Percentiles rank a stretch among this genome's conserved stretches.
These are phyloP conservation scores for Bombus sylvicola DNA, from an alignment of 1,140 invertebrate genomes.

Conservation along the genomic window DNA sequence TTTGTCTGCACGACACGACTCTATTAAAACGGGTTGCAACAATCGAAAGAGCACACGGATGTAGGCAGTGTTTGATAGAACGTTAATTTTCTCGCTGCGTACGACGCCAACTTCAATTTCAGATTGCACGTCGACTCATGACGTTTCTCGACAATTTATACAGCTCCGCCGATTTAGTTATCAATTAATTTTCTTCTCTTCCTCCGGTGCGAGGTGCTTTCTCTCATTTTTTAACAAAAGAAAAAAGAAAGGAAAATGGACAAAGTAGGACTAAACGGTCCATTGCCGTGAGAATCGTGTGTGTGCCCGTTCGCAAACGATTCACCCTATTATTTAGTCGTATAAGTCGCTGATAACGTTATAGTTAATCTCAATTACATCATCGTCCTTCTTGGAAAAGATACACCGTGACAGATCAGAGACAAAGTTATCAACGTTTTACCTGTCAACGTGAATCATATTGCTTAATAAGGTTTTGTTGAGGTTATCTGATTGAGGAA, in stretches of 20 bases:
- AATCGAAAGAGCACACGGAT: too few species aligned
- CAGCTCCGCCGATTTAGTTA: neutral
- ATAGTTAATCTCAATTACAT: slow-evolving; percentile 28
- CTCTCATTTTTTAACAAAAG: too few species aligned
- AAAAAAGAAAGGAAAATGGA: neutral
- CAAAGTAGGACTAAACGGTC: neutral
- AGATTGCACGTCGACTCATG: neutral
- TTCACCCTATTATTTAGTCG: neutral
- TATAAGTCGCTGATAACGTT: neutral
- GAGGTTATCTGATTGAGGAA: too few species aligned
- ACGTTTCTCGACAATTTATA: too few species aligned
- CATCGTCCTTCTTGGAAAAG: slow-evolving; percentile 29
- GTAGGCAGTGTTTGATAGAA: too few species aligned
- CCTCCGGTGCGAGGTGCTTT: too few species aligned
- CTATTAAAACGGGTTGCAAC: too few species aligned
- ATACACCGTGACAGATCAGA: neutral
- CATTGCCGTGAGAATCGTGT: neutral
- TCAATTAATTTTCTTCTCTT: neutral
- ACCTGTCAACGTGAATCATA: neutral
- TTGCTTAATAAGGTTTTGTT: too few species aligned
- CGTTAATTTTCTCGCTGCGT: too few species aligned
- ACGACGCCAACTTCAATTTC: neutral
- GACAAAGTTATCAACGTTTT: neutral
- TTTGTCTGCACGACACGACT: neutral
- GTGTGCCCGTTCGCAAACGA: neutral